Conservation (phyloP, 2,797 vertebrate genomes). For the Lithobates sylvaticus region DNA sequence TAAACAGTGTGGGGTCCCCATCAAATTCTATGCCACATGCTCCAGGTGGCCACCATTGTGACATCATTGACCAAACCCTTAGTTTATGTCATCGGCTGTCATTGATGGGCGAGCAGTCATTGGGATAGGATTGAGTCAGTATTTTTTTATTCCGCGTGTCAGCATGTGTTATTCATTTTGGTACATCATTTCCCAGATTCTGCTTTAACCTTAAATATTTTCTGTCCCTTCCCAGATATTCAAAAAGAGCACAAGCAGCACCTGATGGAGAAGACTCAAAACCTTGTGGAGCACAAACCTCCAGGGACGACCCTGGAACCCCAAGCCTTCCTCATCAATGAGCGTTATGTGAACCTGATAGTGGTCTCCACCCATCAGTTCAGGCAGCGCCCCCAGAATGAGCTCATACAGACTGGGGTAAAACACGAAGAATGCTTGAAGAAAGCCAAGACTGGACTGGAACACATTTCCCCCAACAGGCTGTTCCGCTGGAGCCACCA, state of each 20-base stretch:
- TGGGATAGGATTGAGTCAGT: too few relatives aligned
- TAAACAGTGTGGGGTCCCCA: too few relatives aligned
- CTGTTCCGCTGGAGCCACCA: conserved; percentile 54
- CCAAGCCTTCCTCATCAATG: background rate
- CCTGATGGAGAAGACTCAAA: background rate
- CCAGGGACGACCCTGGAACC: background rate
- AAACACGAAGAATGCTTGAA: conserved; percentile 33
- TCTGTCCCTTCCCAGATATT: background rate
- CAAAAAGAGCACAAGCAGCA: background rate
- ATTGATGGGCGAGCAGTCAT: too few relatives aligned
- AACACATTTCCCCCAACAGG: conserved; percentile 15
- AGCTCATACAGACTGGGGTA: background rate
- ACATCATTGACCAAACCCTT: too few relatives aligned
- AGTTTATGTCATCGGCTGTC: too few relatives aligned
- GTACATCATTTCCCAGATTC: too few relatives aligned
- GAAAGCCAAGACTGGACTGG: background rate
- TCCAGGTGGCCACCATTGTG: too few relatives aligned
- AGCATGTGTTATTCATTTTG: too few relatives aligned
- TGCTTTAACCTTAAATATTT: too few relatives aligned
- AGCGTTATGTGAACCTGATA: background rate
- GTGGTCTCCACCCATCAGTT: background rate
- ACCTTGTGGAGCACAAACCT: background rate
- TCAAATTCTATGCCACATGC: too few relatives aligned
- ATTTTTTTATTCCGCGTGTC: too few relatives aligned
- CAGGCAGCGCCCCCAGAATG: conserved; percentile 15